Evolutionary conservation across 2,797 vertebrate genomes (phyloP), one percentile per base, ranked within the genome.

Genomic region (Sebastes vulpes): DNA sequence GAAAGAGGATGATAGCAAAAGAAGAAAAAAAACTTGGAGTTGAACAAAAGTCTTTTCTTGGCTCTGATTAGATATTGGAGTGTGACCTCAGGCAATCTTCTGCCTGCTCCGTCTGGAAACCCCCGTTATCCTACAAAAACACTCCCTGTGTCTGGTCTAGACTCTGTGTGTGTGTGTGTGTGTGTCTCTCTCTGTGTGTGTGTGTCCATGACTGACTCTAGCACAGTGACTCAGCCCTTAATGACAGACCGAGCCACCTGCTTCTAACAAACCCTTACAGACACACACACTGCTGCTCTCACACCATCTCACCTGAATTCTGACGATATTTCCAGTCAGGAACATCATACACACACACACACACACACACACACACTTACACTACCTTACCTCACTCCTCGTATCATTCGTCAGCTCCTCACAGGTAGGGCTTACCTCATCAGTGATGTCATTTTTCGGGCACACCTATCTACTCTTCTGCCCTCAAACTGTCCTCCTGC

Each of bases 201-300:
- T 69, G 48, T 57, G 65, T 74, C 29, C 28, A 23, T 54, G 65
- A 14, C 48, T 56, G 84, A 81, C 20, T 20, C 63, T 60, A 64
- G 21, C 63, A 71, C 23, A 4, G 77, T 94, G 93, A 93, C 85
- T 92, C 91, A 93, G 76, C 70, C n/a, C 29, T 25, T 94, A 92
- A 94, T 94, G 89, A 95, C 89, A 93, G 92, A 90, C 91, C 85
- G 81, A 83, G 32, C 84, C 92, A 94, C 92, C 92, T 92, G 91
- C 86, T 87, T 87, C 77, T 69, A 79, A 31, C 84, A 67, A 10
- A 54, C 58, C 21, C 53, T 2, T 16, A 75, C 72, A 72, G 21
- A 68, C 59, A 73, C 54, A 65, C 53, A 65, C 32, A 53, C 64
- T 52, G 50, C 50, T 52, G 57, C 56, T 84, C 68, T 81, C 76